Conservation (phyloP, 2,888 invertebrate species). For the Lochmaea capreae region DNA sequence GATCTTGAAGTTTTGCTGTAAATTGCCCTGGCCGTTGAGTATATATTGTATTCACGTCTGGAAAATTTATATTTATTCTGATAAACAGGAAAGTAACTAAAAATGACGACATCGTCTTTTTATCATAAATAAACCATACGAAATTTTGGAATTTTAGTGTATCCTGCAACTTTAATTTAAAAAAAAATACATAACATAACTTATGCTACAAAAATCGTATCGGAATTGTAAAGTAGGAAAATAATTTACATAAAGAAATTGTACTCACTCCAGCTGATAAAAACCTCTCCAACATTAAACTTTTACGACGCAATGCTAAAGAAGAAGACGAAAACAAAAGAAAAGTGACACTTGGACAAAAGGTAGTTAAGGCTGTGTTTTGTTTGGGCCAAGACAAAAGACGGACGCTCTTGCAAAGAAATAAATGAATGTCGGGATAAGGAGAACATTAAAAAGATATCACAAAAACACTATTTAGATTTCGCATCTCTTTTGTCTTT, state of each 20-base stretch:
- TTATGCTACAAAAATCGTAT: slow-evolving; percentile 26
- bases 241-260: slow-evolving; percentile 50
- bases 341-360: slow-evolving; percentile 67
- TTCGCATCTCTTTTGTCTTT: slow-evolving; percentile 63
- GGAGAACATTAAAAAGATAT: slow-evolving; percentile 66
- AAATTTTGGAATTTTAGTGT: too few relatives aligned
- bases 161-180: background rate
- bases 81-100: too few relatives aligned
- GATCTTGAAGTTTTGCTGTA: too few relatives aligned
- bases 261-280: slow-evolving; percentile 52
- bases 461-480: slow-evolving; percentile 67
- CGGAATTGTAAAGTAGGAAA: slow-evolving; percentile 38
- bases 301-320: slow-evolving; percentile 58
- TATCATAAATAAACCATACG: too few relatives aligned
- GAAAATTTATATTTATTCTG: too few relatives aligned
- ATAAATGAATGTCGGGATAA: slow-evolving; percentile 65
- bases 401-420: slow-evolving; percentile 64
- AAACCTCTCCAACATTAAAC: slow-evolving; percentile 60
- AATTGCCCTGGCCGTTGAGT: too few relatives aligned
- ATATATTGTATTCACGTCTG: too few relatives aligned
- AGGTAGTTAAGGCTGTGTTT: slow-evolving; percentile 67
- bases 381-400: slow-evolving; percentile 64
- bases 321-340: slow-evolving; percentile 62
- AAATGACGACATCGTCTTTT: too few relatives aligned
- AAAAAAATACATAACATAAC: background rate